phyloP scores from a whole-genome alignment of 2,797 vertebrate genomes.

The Nannoperca obscura region DNA sequence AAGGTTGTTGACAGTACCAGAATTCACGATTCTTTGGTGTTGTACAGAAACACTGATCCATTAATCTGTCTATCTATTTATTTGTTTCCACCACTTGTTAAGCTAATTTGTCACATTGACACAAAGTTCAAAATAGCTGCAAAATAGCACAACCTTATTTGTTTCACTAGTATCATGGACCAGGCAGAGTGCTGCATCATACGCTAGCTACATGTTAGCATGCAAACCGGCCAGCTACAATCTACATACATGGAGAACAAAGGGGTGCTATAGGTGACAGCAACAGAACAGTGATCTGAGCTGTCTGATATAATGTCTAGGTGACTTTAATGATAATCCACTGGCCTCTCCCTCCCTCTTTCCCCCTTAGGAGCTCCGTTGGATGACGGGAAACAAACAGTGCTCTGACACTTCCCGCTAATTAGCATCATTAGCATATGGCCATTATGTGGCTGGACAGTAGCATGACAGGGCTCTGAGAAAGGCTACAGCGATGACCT shows the following conservation, averaged over 20 bases:
- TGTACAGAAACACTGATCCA: not conserved
- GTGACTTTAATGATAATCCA: conserved; percentile 80
- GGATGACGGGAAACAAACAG: conserved; percentile 88
- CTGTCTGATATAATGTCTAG: conserved; percentile 71
- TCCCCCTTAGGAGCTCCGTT: conserved; percentile 61
- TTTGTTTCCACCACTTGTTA: not conserved
- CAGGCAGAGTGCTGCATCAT: not conserved
- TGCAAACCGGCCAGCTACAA: not conserved
- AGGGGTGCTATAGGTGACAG: conserved; percentile 53
- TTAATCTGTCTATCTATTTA: not conserved
- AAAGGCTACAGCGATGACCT: conserved; percentile 86
- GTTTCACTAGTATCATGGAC: not conserved
- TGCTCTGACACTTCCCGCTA: conserved; percentile 85
- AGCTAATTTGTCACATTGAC: conserved; percentile 14
- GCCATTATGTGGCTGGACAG: conserved; percentile 85
- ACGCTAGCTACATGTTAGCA: conserved; percentile 13
- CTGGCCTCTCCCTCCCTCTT: conserved; percentile 40
- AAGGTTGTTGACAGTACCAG: conserved; percentile 22
- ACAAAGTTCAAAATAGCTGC: not conserved
- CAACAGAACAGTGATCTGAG: conserved; percentile 62
- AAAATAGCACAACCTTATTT: conserved; percentile 1
- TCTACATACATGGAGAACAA: conserved; percentile 17
- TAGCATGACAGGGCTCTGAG: conserved; percentile 85
- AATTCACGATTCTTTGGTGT: not conserved
- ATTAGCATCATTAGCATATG: conserved; percentile 89